phyloP scores from a whole-genome alignment of 1,140 invertebrate genomes.

The Kradibia gibbosae region DNA sequence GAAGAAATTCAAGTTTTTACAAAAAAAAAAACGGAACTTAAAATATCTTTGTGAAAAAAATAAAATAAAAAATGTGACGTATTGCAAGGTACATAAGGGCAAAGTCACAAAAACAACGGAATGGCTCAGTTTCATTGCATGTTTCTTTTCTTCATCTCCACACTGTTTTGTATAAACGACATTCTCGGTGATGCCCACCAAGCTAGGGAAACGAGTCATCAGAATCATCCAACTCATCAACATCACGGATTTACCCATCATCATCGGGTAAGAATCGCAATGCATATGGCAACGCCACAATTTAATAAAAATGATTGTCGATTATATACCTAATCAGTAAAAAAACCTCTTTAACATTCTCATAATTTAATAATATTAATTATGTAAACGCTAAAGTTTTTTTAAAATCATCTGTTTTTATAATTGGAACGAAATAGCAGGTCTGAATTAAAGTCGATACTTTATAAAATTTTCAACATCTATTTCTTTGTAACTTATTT shows the following conservation, averaged over 20 bases:
- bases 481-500: no score
- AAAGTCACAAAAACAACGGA: constrained; percentile 39
- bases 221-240: constrained; percentile 25
- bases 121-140: constrained; percentile 34
- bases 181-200: background rate
- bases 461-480: no score
- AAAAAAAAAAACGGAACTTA: background rate
- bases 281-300: no score
- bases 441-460: no score
- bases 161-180: background rate
- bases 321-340: background rate
- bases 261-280: constrained; percentile 25
- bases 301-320: no score
- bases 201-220: constrained; percentile 12
- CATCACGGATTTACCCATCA: constrained; percentile 27
- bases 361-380: background rate
- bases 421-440: no score
- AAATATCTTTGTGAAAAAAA: background rate
- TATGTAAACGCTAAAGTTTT: background rate
- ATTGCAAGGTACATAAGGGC: background rate
- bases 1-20: no score
- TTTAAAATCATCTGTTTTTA: no score
- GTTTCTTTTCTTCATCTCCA: background rate
- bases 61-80: constrained; percentile 39
- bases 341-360: background rate